Conservation (phyloP, 2,113 vertebrate species). For the Laticauda laticaudata region DNA sequence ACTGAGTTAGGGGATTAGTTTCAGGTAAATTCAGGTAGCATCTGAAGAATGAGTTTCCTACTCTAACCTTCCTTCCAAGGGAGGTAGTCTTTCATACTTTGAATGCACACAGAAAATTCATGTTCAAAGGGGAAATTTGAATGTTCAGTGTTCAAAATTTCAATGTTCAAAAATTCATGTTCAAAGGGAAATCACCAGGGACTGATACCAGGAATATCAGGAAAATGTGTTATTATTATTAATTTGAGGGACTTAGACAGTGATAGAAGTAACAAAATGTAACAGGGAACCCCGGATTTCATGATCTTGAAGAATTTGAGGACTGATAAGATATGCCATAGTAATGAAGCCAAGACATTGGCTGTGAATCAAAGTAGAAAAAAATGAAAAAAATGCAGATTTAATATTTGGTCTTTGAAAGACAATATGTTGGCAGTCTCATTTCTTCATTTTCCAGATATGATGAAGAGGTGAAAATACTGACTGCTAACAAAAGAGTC, state of each 20-base stretch:
- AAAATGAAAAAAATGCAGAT: neutral
- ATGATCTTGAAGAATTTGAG: neutral
- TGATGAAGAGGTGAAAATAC: constrained; percentile 25
- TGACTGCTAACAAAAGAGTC: constrained; percentile 7
- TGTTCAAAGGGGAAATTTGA: constrained; percentile 15
- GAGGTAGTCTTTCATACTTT: constrained; percentile 59
- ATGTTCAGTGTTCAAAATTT: too few relatives aligned
- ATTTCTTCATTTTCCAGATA: fast-evolving
- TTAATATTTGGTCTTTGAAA: neutral
- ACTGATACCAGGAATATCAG: neutral
- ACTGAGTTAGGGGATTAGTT: too few relatives aligned
- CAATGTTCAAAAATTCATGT: neutral
- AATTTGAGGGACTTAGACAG: neutral
- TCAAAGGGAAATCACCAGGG: constrained; percentile 26
- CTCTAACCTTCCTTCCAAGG: constrained; percentile 47
- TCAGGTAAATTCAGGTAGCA: constrained; percentile 35
- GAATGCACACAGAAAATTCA: constrained; percentile 58
- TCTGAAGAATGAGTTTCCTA: constrained; percentile 54
- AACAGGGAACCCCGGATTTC: neutral
- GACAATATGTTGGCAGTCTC: neutral
- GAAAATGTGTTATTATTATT: constrained; percentile 9
- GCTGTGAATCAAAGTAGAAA: neutral
- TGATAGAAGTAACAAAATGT: neutral
- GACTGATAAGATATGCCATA: neutral
- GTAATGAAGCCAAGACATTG: neutral